phyloP scores from a whole-genome alignment of 2,113 vertebrate species.

The Crotalus tigris region DNA sequence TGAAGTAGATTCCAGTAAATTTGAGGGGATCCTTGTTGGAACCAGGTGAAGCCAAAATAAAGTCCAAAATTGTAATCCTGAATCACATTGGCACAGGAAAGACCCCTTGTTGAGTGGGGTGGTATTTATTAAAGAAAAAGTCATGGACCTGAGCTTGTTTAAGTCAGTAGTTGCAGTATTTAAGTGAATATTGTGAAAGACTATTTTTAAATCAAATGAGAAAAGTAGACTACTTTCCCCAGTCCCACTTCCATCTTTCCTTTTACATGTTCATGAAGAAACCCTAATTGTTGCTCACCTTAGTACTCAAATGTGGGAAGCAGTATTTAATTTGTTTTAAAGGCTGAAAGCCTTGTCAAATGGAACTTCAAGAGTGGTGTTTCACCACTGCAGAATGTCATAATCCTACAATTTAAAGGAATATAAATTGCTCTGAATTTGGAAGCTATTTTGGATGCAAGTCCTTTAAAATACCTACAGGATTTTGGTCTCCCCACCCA shows the following conservation, averaged over 20 bases:
- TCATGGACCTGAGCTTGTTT: too few species aligned
- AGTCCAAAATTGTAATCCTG: background rate
- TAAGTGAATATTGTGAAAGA: background rate
- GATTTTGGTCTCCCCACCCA: background rate
- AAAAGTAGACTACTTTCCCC: background rate
- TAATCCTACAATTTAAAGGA: slow-evolving; percentile 52
- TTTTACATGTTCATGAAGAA: background rate
- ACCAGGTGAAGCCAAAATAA: background rate
- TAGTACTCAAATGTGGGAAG: background rate
- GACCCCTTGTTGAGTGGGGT: background rate
- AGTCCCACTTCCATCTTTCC: background rate
- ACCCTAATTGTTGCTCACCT: background rate
- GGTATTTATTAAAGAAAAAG: background rate
- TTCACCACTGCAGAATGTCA: slow-evolving; percentile 50
- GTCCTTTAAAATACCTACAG: background rate
- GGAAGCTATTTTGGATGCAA: slow-evolving; percentile 30
- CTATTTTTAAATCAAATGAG: background rate
- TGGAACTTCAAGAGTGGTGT: slow-evolving; percentile 59
- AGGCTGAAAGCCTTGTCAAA: slow-evolving; percentile 45
- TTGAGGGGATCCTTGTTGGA: background rate
- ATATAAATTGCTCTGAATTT: slow-evolving; percentile 36
- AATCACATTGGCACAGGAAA: background rate
- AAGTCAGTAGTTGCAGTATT: background rate
- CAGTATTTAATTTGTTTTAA: slow-evolving; percentile 43
- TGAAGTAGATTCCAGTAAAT: background rate